Base-by-base conservation (phyloP, 2,113 vertebrate genomes). In the Tetrax tetrax region DNA sequence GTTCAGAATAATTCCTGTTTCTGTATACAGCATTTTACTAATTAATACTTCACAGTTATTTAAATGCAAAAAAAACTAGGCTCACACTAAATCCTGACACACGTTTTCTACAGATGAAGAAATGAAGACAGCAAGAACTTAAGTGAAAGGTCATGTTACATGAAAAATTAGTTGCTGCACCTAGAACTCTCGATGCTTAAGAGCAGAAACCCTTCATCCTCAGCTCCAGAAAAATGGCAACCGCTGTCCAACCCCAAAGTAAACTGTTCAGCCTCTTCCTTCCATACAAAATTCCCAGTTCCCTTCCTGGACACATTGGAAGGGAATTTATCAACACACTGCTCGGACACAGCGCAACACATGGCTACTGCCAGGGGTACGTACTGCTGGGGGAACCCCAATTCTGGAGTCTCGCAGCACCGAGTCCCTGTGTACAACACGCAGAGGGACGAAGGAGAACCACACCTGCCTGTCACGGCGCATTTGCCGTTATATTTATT, bases 291-390 rank as follows among this genome's bases (percentile, higher is more conserved):
- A 43, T 43, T 43, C 41, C 41, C 41, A 24, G 25, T 20, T 60
- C 14, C 50, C 31, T 63, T 69, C 47, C 47, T 0, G 6, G 51
- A 9, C 0, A 0, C 38, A 2, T 0, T 1, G 31, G 38, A 57
- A 75, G 25, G n/a, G 51, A 27, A 4, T 59, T 50, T 38, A 15
- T 7, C 12, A 28, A 2, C 27, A 4, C 6, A 0, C 27, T 12
- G 41, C 78, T 28, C 0, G 14, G 60, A 18, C 68, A 78, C 61
- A 17, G 66, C 0, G 0, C 4, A 4, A 16, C 12, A 22, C 14
- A 2, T 1, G 5, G 4, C 71, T 14, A 1, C 53, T 86, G 68
- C 71, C 48, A 5, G 25, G 18, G 2, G 15, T 35, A 13, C 3
- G 15, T 38, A 13, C 3, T 6, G 0, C 1, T 7, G 28, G 5